Conservation (phyloP, 2,888 invertebrate species). For the Prionchulus punctatus region DNA sequence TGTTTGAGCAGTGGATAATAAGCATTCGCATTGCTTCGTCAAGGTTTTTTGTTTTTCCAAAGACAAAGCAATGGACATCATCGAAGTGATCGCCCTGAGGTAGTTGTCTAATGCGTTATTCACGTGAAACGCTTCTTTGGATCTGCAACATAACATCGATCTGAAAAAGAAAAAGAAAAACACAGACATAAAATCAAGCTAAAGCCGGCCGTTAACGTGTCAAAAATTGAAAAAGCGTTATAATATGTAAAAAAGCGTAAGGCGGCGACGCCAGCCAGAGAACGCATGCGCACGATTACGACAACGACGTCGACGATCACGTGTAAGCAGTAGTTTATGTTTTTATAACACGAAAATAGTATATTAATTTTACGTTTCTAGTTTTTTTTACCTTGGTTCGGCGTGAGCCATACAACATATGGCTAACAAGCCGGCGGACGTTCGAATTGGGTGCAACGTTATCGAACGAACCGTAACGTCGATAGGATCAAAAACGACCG, state of each 20-base stretch:
- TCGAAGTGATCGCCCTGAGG: conserved; percentile 17
- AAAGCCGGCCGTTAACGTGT: neutral
- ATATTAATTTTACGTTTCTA: too few species aligned
- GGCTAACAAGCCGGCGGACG: neutral
- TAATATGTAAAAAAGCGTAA: neutral
- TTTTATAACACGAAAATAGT: too few species aligned
- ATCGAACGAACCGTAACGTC: neutral
- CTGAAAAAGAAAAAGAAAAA: neutral
- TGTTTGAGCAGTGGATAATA: conserved; percentile 20
- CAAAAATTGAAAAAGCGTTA: neutral
- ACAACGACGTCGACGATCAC: too few species aligned
- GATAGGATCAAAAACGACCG: neutral
- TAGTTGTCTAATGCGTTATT: neutral
- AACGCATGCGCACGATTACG: too few species aligned
- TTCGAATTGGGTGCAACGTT: neutral
- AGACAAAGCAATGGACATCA: conserved; percentile 19
- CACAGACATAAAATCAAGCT: neutral
- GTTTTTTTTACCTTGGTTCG: neutral
- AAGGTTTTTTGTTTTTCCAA: conserved; percentile 20
- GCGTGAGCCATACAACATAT: neutral
- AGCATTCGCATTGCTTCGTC: conserved; percentile 19
- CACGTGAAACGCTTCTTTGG: neutral
- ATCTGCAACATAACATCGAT: conserved; percentile 1
- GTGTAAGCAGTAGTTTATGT: too few species aligned
- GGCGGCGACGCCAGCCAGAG: too few species aligned